phyloP scores from a whole-genome alignment of 2,113 vertebrate genomes.

The Ardeotis arabs region DNA sequence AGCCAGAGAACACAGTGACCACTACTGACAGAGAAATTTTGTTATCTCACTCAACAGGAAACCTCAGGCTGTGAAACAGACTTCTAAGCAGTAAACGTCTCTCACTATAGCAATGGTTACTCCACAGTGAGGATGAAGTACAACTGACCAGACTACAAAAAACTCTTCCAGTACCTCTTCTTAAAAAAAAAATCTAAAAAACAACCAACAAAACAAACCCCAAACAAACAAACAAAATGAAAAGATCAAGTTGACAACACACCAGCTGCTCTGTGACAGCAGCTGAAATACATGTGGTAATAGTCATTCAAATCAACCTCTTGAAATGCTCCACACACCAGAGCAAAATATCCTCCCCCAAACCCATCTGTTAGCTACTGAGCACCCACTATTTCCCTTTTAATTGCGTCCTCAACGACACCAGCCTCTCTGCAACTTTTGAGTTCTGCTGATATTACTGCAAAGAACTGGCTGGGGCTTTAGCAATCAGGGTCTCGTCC shows the following conservation, averaged over 20 bases:
- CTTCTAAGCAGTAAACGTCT: neutral
- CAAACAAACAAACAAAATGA: neutral
- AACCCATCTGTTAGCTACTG: constrained; percentile 36
- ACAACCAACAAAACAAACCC: too few relatives aligned
- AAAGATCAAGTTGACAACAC: constrained; percentile 41
- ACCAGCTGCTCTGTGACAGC: constrained; percentile 52
- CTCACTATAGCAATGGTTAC: neutral
- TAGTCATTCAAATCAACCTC: constrained; percentile 43
- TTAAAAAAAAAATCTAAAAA: neutral
- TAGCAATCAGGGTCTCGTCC: neutral
- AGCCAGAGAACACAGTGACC: neutral
- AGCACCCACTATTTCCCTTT: constrained; percentile 19
- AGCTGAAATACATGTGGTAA: constrained; percentile 39
- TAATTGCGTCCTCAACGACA: constrained; percentile 15
- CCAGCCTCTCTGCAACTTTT: neutral
- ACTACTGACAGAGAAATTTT: neutral
- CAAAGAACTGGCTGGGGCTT: neutral
- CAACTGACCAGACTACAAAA: neutral
- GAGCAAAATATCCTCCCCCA: constrained; percentile 41
- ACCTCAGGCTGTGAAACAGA: neutral
- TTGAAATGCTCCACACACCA: constrained; percentile 35
- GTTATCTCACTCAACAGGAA: neutral
- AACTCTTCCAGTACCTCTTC: neutral
- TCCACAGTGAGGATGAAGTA: neutral
- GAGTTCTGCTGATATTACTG: neutral